phyloP scores from a whole-genome alignment of 1,140 invertebrate genomes.

The Drosophila triauraria region DNA sequence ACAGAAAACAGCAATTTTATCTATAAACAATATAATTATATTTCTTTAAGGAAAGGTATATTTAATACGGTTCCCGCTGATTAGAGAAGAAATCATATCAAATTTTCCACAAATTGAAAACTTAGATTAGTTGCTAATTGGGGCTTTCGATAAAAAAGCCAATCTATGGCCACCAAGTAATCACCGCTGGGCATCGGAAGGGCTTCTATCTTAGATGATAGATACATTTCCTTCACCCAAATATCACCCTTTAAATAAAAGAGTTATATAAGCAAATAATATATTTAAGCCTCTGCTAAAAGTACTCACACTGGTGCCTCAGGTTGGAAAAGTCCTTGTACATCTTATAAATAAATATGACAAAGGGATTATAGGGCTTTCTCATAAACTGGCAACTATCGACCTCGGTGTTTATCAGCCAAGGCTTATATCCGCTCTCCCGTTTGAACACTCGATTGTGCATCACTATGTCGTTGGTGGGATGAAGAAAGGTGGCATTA shows the following conservation, averaged over 20 bases:
- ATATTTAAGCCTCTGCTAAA: too few relatives aligned
- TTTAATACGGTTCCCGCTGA: too few relatives aligned
- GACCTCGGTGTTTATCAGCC: not conserved
- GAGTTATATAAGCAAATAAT: too few relatives aligned
- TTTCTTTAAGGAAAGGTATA: too few relatives aligned
- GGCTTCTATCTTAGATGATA: not conserved
- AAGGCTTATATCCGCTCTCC: conserved; percentile 13
- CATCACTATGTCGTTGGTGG: not conserved
- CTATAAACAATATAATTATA: too few relatives aligned
- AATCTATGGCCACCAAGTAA: not conserved
- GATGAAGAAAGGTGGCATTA: conserved; percentile 1
- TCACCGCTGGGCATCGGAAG: conserved; percentile 7
- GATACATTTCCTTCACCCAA: not conserved
- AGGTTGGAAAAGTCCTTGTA: conserved; percentile 16
- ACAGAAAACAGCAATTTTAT: too few relatives aligned
- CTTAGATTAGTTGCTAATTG: conserved; percentile 2
- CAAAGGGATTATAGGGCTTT: not conserved
- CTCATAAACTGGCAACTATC: conserved; percentile 6
- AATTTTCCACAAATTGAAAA: conserved; percentile 1
- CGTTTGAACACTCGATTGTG: conserved; percentile 5
- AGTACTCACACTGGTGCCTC: conserved; percentile 14
- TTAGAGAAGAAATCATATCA: not conserved
- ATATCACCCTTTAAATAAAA: conserved; percentile 5
- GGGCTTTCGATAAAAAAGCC: not conserved
- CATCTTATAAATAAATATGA: not conserved